Evolutionary conservation across 35 echinoderm and acorn worm genomes (phyloP), one percentile per base, ranked within the genome.

Genomic region (Holothuria glaberrima): DNA sequence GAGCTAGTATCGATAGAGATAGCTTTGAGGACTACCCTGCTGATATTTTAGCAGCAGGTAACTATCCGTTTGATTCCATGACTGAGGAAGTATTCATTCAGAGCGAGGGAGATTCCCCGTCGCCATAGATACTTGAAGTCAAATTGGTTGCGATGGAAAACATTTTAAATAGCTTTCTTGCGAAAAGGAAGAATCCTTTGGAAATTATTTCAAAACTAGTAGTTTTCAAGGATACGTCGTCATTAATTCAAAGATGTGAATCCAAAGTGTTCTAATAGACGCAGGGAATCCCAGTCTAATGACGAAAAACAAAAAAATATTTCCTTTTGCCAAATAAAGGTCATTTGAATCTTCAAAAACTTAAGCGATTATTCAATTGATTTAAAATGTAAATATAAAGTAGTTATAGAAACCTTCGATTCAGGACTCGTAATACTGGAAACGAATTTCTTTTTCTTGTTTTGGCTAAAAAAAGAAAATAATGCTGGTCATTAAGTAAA

Each of bases 1-100:
- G 94, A 19, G 75, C 91, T 12, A 82, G 82, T n/a, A 88, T 92
- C 57, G 70, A 81, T 50, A 63, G 56, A 52, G 91, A 92, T 12
- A 70, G 71, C 16, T 91, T 91, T 45, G 48, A 84, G 63, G 35
- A 80, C 4, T 46, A 91, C 67, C 81, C 71, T 36, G 62, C 44
- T 36, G 63, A 68, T 45, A 44, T 54, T 9, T 59, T 83, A 24
- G 6, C 86, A 62, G 32, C 58, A 31, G 80, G 50, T 17, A 48
- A 30, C 57, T 84, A 84, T 18, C 80, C 52, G 14, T 84, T 84
- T 9, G 80, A 84, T 61, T 24, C 80, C n/a, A 84, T 84, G 80
- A 46, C 80, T 6, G 54, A 84, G 46, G 57, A 84, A 36, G 80
- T 84, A 59, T 84, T 84, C 80, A 84, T 84, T 38, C 80, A 84